phyloP scores from a whole-genome alignment of 1,140 invertebrate genomes.

The Ips nitidus region DNA sequence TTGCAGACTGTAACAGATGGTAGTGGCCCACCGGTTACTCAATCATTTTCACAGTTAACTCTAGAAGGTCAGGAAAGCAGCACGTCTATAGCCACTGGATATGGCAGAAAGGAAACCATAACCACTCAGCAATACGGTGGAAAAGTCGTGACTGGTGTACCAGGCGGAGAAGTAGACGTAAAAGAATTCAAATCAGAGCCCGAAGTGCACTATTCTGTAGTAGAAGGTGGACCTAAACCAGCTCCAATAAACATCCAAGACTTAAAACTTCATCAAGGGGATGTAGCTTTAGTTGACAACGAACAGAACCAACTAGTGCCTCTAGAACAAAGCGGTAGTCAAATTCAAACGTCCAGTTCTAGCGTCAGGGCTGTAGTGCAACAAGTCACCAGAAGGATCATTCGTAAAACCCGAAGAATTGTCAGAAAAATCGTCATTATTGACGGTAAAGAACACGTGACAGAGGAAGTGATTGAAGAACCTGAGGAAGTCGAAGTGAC shows the following conservation, averaged over 20 bases:
- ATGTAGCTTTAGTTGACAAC: slow-evolving; percentile 49
- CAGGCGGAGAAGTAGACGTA: slow-evolving; percentile 62
- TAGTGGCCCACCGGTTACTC: slow-evolving; percentile 54
- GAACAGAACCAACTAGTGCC: slow-evolving; percentile 51
- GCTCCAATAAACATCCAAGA: slow-evolving; percentile 56
- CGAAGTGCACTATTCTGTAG: slow-evolving; percentile 55
- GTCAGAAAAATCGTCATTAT: slow-evolving; percentile 74
- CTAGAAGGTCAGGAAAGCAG: slow-evolving; percentile 65
- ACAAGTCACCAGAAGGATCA: slow-evolving; percentile 74
- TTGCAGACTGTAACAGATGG: slow-evolving; percentile 50
- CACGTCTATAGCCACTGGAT: slow-evolving; percentile 61
- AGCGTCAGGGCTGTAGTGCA: slow-evolving; percentile 75
- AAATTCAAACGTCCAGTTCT: slow-evolving; percentile 58
- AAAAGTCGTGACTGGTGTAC: slow-evolving; percentile 61
- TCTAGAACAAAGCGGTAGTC: slow-evolving; percentile 42
- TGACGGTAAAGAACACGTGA: slow-evolving; percentile 79
- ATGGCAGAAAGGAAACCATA: slow-evolving; percentile 63
- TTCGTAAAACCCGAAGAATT: slow-evolving; percentile 71
- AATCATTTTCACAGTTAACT: slow-evolving; percentile 67
- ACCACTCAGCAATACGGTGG: slow-evolving; percentile 65
- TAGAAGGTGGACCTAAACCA: slow-evolving; percentile 55
- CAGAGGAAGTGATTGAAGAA: slow-evolving; percentile 80
- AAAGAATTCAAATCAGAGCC: slow-evolving; percentile 66
- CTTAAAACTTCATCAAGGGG: slow-evolving; percentile 58
- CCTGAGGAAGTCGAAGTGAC: slow-evolving; percentile 77